Base-by-base conservation (phyloP, 2,113 vertebrate genomes). In the Caranx ignobilis region DNA sequence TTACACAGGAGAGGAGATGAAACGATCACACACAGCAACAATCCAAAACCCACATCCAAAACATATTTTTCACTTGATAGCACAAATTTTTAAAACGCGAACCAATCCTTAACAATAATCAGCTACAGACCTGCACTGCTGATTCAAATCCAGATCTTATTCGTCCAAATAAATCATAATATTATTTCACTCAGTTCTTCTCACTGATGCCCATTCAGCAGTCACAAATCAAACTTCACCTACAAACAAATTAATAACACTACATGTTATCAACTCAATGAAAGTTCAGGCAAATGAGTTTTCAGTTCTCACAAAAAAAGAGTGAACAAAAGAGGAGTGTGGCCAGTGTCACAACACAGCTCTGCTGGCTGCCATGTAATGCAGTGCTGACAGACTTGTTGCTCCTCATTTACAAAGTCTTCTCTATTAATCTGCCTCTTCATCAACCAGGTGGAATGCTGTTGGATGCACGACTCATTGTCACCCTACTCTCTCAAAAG, bases 201-300 rank as follows among this genome's bases (percentile, higher is more conserved):
- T 47, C 41, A 47, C 43, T 63, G 18, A 45, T 18, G 13, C 12
- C n/a, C 18, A 39, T 57, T 75, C 21, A 77, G 32, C 62, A 39
- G 45, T 62, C 56, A 55, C 57, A 75, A 78, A 59, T 78, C 43
- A 86, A 69, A 79, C 4, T 6, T 5, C 8, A 69, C 57, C 62
- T 2, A 31, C 18, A 16, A 50, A 34, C 55, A 69, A 75, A 65
- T 66, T 54, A 55, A 59, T 10, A 71, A 47, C 15, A 57, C n/a
- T 43, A 62, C 41, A 15, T 32, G 16, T 32, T 18, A 66, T 75
- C 71, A 56, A 41, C 57, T 59, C 39, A 56, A 72, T 41, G 0
- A 55, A 60, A 52, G 34, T 61, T 52, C 11, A 85, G 79, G 62
- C 34, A 57, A 76, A 76, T 82, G 2, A 10, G 6, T 67, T 75